A percentile compares a stretch with the other conserved stretches of the same genome.
These are phyloP conservation scores for Dasypolia templi DNA, from an alignment of 2,888 invertebrate species.

Conservation along the genomic window DNA sequence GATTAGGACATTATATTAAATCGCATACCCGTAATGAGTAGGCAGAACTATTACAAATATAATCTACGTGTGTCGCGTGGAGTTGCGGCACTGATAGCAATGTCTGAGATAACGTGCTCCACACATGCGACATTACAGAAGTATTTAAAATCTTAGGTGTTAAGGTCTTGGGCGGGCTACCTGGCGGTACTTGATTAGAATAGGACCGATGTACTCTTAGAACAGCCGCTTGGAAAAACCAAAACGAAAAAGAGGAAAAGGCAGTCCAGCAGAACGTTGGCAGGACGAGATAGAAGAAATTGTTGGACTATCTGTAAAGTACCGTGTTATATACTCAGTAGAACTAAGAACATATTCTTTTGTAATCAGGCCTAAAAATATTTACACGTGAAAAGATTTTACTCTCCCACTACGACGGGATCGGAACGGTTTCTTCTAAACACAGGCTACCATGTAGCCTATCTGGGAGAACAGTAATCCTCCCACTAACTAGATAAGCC, in stretches of 20 bases:
- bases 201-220: not conserved
- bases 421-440: too few species aligned
- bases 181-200: not conserved
- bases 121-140: not conserved
- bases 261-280: not conserved
- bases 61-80: conserved; percentile 5
- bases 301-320: too few species aligned
- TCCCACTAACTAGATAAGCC: too few species aligned
- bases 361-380: too few species aligned
- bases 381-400: too few species aligned
- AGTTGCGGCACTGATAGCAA: conserved; percentile 18
- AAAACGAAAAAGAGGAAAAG: not conserved
- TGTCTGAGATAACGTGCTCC: conserved; percentile 5
- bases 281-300: not conserved
- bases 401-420: too few species aligned
- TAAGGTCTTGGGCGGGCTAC: not conserved
- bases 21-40: conserved; percentile 1
- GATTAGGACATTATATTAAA: conserved; percentile 18
- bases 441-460: too few species aligned
- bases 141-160: too few species aligned
- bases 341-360: too few species aligned
- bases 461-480: too few species aligned
- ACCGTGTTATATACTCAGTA: too few species aligned
- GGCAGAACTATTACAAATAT: not conserved
- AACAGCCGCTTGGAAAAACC: not conserved